Evolutionary conservation across 2,888 invertebrate species (phyloP).

Genomic region (Lepidochrysops patricia): DNA sequence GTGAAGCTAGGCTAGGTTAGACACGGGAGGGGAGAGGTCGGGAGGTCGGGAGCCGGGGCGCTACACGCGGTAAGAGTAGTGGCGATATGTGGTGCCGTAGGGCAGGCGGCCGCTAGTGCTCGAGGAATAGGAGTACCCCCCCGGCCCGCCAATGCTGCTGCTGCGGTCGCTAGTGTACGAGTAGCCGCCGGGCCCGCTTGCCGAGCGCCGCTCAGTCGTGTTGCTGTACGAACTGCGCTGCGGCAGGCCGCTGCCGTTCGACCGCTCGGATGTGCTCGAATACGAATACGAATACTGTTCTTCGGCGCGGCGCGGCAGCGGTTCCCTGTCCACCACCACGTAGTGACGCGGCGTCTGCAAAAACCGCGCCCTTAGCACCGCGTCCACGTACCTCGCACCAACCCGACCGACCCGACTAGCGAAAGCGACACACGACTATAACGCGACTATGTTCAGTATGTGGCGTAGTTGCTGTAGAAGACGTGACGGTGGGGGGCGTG

Average conservation of each 20-base stretch:
- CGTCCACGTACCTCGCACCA: conserved; percentile 37
- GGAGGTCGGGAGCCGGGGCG: conserved; percentile 42
- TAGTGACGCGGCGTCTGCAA: conserved; percentile 91
- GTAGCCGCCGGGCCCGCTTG: conserved; percentile 84
- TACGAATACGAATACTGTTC: conserved; percentile 91
- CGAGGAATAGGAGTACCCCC: conserved; percentile 89
- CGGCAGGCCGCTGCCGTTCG: conserved; percentile 66
- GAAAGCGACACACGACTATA: conserved; percentile 62
- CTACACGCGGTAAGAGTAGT: conserved; percentile 91
- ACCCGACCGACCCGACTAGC: conserved; percentile 48
- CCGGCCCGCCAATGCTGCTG: conserved; percentile 83
- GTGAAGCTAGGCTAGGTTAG: conserved; percentile 32
- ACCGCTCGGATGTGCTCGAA: conserved; percentile 76
- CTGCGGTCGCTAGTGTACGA: conserved; percentile 84
- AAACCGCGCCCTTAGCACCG: conserved; percentile 59
- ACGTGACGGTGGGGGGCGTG: conserved; percentile 64
- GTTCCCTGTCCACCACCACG: conserved; percentile 88
- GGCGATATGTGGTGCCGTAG: conserved; percentile 87
- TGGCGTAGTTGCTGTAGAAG: conserved; percentile 72
- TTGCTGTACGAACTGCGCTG: conserved; percentile 79
- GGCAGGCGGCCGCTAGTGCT: conserved; percentile 86
- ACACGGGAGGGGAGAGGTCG: conserved; percentile 30
- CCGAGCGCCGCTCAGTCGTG: conserved; percentile 79
- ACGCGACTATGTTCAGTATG: conserved; percentile 47
- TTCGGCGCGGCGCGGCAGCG: conserved; percentile 80